Percentiles rank a stretch among this genome's conserved stretches.
Evolutionary conservation across 1,140 invertebrate species (phyloP).

Genomic region (Drosophila malerkotliana): DNA sequence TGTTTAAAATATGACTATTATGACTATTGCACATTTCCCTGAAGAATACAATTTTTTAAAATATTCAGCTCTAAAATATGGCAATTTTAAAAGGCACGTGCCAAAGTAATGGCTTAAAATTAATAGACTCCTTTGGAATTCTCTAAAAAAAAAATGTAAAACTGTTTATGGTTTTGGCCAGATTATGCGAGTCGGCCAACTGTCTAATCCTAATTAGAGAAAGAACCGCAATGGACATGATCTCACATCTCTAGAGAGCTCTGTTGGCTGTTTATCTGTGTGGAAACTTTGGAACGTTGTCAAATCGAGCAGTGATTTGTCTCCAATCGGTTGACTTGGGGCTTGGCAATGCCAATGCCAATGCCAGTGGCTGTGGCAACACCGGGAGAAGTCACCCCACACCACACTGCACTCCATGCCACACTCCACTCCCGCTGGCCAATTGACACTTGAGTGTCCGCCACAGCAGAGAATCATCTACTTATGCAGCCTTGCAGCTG

Average conservation of each 20-base stretch:
- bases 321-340: conserved; percentile 53
- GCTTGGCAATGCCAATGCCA: conserved; percentile 12
- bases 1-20: too few species aligned
- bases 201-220: background rate
- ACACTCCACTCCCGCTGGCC: conserved; percentile 34
- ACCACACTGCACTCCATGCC: background rate
- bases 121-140: background rate
- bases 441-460: conserved; percentile 69
- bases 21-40: too few species aligned
- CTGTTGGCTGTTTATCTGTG: conserved; percentile 22
- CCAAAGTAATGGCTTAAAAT: too few species aligned
- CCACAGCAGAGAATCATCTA: conserved; percentile 28
- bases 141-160: background rate
- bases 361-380: conserved; percentile 4
- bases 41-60: too few species aligned
- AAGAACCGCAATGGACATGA: conserved; percentile 4
- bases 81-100: too few species aligned
- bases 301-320: conserved; percentile 77
- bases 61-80: too few species aligned
- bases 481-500: conserved; percentile 26
- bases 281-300: conserved; percentile 51
- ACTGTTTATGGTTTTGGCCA: conserved; percentile 19
- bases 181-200: conserved; percentile 9
- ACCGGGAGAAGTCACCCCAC: conserved; percentile 16
- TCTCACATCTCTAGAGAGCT: conserved; percentile 39